phyloP scores from a whole-genome alignment of 2,797 vertebrate genomes.

The Acipenser oxyrinchus region DNA sequence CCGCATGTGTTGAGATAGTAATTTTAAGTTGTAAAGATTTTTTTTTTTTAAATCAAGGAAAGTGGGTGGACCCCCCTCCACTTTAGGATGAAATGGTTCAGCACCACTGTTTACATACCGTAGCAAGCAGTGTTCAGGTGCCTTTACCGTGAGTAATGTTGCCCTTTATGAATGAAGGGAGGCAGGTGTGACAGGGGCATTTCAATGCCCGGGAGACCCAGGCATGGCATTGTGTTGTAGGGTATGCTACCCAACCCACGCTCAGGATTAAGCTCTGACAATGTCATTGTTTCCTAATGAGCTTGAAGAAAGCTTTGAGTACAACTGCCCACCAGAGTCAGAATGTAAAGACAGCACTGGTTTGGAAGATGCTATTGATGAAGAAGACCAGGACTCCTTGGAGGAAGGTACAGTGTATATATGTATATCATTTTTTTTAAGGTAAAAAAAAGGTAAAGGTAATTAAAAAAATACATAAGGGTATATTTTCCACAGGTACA shows the following conservation, averaged over 20 bases:
- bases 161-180: constrained; percentile 31
- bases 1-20: too few species aligned
- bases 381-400: constrained; percentile 45
- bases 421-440: not conserved
- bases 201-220: constrained; percentile 25
- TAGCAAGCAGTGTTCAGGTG: constrained; percentile 28
- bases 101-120: constrained; percentile 1
- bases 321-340: constrained; percentile 27
- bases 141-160: constrained; percentile 37
- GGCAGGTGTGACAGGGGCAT: constrained; percentile 13
- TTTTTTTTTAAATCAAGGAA: too few species aligned
- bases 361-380: not conserved
- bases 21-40: too few species aligned
- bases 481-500: too few species aligned
- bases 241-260: constrained; percentile 10
- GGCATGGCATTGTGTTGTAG: constrained; percentile 23
- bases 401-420: constrained; percentile 57
- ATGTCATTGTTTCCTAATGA: constrained; percentile 50
- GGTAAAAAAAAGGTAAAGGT: too few species aligned
- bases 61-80: too few species aligned
- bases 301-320: constrained; percentile 57
- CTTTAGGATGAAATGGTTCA: not conserved
- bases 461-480: too few species aligned
- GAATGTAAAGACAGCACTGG: constrained; percentile 33
- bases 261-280: constrained; percentile 23